These are phyloP conservation scores for Paratrypauchen microcephalus DNA, from an alignment of 2,797 vertebrate species.

Conservation along the genomic window DNA sequence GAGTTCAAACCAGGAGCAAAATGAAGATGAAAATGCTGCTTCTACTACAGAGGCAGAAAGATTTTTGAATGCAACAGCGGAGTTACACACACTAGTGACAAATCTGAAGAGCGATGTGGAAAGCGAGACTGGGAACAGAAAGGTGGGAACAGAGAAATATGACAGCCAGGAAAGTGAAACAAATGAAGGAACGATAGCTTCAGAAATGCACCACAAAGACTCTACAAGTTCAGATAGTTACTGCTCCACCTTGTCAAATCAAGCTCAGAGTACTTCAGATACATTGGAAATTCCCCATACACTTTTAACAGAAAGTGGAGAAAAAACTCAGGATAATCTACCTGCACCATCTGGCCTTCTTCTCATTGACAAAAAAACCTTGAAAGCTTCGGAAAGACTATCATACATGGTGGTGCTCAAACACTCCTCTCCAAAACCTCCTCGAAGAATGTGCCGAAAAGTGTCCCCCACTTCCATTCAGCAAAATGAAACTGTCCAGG, in stretches of 20 bases:
- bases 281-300: slow-evolving; percentile 43
- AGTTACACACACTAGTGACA: slow-evolving; percentile 11
- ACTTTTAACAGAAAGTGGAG: slow-evolving; percentile 34
- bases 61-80: slow-evolving; percentile 32
- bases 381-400: slow-evolving; percentile 75
- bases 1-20: slow-evolving; percentile 40
- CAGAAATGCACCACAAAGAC: slow-evolving; percentile 36
- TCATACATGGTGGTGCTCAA: slow-evolving; percentile 82
- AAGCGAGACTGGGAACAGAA: slow-evolving; percentile 29
- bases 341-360: slow-evolving; percentile 64
- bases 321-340: slow-evolving; percentile 66
- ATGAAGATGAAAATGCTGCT: slow-evolving; percentile 40
- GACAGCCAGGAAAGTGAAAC: slow-evolving; percentile 24
- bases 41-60: slow-evolving; percentile 28
- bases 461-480: slow-evolving; percentile 37
- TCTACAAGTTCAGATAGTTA: slow-evolving; percentile 48
- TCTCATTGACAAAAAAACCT: slow-evolving; percentile 72
- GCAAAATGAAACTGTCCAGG: slow-evolving; percentile 40
- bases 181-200: slow-evolving; percentile 35
- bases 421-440: slow-evolving; percentile 81
- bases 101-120: slow-evolving; percentile 34
- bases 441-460: slow-evolving; percentile 81
- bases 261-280: slow-evolving; percentile 29
- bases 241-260: slow-evolving; percentile 45
- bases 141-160: slow-evolving; percentile 30